phyloP scores from a whole-genome alignment of 2,888 invertebrate species.

The Cartodere bifasciata region DNA sequence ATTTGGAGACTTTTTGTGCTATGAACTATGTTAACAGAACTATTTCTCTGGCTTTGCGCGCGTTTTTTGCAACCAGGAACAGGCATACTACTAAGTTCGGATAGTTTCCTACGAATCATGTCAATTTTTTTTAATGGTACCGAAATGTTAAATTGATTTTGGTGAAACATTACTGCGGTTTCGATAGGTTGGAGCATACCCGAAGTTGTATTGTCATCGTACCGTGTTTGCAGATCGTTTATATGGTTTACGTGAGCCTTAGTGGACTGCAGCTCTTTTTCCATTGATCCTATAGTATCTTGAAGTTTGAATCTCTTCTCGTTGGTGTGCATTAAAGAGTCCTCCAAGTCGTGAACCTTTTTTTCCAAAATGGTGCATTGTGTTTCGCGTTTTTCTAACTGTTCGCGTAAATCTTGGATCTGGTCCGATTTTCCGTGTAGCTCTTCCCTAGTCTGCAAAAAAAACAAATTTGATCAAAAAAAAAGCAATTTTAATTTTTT shows the following conservation, averaged over 20 bases:
- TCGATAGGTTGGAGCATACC: slow-evolving; percentile 8
- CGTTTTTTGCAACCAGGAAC: slow-evolving; percentile 1
- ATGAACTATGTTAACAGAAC: slow-evolving; percentile 8
- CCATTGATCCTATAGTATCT: slow-evolving; percentile 28
- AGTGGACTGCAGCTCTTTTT: slow-evolving; percentile 29
- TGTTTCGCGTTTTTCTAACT: slow-evolving; percentile 22
- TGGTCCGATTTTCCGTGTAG: slow-evolving; percentile 18
- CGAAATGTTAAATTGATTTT: slow-evolving; percentile 10
- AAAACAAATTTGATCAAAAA: no score
- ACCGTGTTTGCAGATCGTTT: slow-evolving; percentile 28
- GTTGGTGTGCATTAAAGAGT: slow-evolving; percentile 25
- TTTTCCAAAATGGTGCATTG: slow-evolving; percentile 24
- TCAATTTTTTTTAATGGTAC: slow-evolving; percentile 10
- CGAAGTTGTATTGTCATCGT: slow-evolving; percentile 21
- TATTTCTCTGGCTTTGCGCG: not conserved
- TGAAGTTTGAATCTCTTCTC: slow-evolving; percentile 30
- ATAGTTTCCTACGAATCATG: slow-evolving; percentile 7
- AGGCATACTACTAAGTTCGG: slow-evolving; percentile 9
- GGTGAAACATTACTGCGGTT: slow-evolving; percentile 6
- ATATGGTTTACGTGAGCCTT: slow-evolving; percentile 28
- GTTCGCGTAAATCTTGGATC: slow-evolving; percentile 26
- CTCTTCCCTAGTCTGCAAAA: slow-evolving; percentile 21
- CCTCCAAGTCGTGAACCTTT: slow-evolving; percentile 25
- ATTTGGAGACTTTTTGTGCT: slow-evolving; percentile 9
- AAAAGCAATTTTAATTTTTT: no score